These are phyloP conservation scores for Xanthorhoe spadicearia DNA, from an alignment of 2,888 invertebrate species.

Conservation along the genomic window DNA sequence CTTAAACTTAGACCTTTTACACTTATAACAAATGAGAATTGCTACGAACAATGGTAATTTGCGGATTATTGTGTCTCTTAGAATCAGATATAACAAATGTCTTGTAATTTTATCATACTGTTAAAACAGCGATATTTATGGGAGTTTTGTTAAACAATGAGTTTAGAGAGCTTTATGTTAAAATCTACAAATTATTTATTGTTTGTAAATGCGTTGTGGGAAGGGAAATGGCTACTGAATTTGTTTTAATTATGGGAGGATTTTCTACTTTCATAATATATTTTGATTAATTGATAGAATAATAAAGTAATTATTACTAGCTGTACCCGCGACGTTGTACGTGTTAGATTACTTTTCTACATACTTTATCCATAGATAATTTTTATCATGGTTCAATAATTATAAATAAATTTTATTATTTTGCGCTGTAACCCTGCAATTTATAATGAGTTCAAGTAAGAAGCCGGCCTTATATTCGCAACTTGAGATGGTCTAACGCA, in stretches of 20 bases:
- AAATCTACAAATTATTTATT: conserved; percentile 26
- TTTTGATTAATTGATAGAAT: background rate
- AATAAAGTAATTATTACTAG: too few species aligned
- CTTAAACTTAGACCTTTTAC: too few species aligned
- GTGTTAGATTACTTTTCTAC: too few species aligned
- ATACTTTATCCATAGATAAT: too few species aligned
- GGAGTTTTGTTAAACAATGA: conserved; percentile 31
- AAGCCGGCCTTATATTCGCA: too few species aligned
- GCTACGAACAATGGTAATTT: background rate
- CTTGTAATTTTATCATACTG: conserved; percentile 25
- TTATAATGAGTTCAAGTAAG: too few species aligned
- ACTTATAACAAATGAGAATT: background rate
- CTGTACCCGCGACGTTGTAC: too few species aligned
- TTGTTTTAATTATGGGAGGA: background rate
- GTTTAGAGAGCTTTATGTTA: conserved; percentile 13
- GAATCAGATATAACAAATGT: conserved; percentile 27
- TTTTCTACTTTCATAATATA: background rate
- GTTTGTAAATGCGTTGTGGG: conserved; percentile 27
- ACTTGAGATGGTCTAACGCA: too few species aligned
- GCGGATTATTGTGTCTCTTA: conserved; percentile 7
- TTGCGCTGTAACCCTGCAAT: too few species aligned
- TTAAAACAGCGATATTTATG: conserved; percentile 29
- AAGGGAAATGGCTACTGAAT: conserved; percentile 10
- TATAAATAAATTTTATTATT: too few species aligned
- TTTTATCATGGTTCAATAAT: too few species aligned